Evolutionary conservation across 2,888 invertebrate genomes (phyloP).

Genomic region (Lysandra coridon): DNA sequence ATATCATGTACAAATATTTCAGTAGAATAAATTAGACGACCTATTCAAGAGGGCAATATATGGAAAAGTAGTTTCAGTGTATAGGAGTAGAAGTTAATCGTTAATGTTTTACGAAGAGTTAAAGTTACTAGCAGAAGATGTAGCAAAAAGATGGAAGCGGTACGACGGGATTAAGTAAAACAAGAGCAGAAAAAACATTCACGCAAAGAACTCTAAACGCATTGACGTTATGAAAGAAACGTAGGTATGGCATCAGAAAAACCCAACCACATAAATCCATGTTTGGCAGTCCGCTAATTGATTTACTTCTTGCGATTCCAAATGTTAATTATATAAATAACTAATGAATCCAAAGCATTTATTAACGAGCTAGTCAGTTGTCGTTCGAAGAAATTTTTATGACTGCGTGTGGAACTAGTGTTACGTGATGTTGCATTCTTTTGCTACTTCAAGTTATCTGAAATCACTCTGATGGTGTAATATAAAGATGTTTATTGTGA

Average conservation of each 20-base stretch:
- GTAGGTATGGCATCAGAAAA: not conserved
- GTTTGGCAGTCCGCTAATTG: constrained; percentile 2
- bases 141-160: not conserved
- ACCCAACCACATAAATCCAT: not conserved
- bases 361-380: not conserved
- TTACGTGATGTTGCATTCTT: not conserved
- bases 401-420: not conserved
- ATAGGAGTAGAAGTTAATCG: too few species aligned
- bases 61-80: too few species aligned
- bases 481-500: not conserved
- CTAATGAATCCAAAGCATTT: not conserved
- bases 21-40: too few species aligned
- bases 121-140: not conserved
- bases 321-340: not conserved
- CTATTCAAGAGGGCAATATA: too few species aligned
- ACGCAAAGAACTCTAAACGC: not conserved
- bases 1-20: too few species aligned
- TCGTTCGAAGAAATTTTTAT: not conserved
- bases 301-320: not conserved
- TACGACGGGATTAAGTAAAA: not conserved
- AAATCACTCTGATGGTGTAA: not conserved
- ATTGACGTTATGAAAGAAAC: not conserved
- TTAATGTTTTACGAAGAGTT: too few species aligned
- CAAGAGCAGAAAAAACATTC: not conserved
- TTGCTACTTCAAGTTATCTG: not conserved